Evolutionary conservation across 2,113 vertebrate species (phyloP).

Genomic region (Campylomormyrus numenius): DNA sequence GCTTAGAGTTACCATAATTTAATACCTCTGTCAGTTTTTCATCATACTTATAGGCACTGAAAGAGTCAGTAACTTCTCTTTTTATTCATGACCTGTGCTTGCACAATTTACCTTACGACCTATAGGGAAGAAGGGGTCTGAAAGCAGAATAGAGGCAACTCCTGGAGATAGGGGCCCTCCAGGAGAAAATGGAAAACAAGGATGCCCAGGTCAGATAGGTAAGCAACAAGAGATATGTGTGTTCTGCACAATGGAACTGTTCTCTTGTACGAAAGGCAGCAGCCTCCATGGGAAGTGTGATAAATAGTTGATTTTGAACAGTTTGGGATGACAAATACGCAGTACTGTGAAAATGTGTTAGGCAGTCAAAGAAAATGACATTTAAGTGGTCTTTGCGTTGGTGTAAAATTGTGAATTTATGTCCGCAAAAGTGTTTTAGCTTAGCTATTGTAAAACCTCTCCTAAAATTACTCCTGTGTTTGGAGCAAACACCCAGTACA

Average conservation of each 20-base stretch:
- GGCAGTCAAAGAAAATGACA: neutral
- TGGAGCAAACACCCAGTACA: neutral
- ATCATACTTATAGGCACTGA: neutral
- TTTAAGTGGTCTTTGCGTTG: neutral
- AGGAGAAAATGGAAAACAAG: slow-evolving; percentile 47
- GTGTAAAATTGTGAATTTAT: neutral
- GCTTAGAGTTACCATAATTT: neutral
- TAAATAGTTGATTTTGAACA: neutral
- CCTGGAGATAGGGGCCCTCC: slow-evolving; percentile 51
- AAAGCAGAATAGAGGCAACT: slow-evolving; percentile 19
- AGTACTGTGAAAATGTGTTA: neutral
- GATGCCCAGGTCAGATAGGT: slow-evolving; percentile 50
- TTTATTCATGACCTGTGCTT: neutral
- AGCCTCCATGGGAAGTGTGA: neutral
- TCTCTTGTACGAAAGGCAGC: neutral
- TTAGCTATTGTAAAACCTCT: neutral
- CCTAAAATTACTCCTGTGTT: neutral
- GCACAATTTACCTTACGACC: neutral
- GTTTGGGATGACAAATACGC: neutral
- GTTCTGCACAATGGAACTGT: neutral
- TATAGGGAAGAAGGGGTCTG: slow-evolving; percentile 55
- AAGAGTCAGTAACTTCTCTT: neutral
- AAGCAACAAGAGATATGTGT: neutral
- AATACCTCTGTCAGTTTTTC: neutral
- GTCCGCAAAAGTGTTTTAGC: neutral